Evolutionary conservation across 2,113 vertebrate genomes (phyloP), one percentile per base, ranked within the genome.

Genomic region (Leptosomus discolor): DNA sequence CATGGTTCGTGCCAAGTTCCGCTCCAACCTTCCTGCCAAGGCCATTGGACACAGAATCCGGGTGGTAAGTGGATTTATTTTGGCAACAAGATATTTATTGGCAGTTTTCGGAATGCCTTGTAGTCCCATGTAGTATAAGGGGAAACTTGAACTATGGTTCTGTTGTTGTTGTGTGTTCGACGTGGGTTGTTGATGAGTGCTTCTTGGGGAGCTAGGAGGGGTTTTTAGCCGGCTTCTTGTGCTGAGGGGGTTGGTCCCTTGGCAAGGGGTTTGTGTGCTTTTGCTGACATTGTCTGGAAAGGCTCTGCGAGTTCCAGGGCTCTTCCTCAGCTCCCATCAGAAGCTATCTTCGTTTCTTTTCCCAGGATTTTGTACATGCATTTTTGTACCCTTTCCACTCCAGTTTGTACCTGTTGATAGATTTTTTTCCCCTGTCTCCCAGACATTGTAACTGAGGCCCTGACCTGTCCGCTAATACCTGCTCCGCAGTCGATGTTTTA

Each of bases 1-100:
- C 64, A 99, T 99, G 99, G 99, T 99, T 69, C 98, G 99, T 6
- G 99, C 99, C 43, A 99, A 99, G 98, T 99, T 99, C 98, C 99
- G 98, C 94, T 99, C 98, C 98, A 99, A 99, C 98, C 99, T 99
- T 93, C 99, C 99, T 7, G 99, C 99, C 24, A 99, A 99, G 91
- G 99, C 99, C 80, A 99, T 99, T 45, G 99, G 99, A 94, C 99
- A 99, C 98, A 97, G 99, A 71, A 98, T 99, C 97, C 97, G 99
- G 94, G 99, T 99, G 98, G 99, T 99, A 88, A 99, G 99, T 97
- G 46, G 1, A 14, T 24, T 37, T 71, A 9, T 39, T 78, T 87
- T 15, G 60, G 9, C 56, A 36, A 34, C 23, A n/a, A 19, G 46
- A 26, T 34, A 19, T 0, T 58, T 90, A 5, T 6, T 36, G 27